A percentile compares a stretch with the other conserved stretches of the same genome.
These are phyloP conservation scores for Periphyllus acericola DNA, from an alignment of 2,888 invertebrate species.

Conservation along the genomic window DNA sequence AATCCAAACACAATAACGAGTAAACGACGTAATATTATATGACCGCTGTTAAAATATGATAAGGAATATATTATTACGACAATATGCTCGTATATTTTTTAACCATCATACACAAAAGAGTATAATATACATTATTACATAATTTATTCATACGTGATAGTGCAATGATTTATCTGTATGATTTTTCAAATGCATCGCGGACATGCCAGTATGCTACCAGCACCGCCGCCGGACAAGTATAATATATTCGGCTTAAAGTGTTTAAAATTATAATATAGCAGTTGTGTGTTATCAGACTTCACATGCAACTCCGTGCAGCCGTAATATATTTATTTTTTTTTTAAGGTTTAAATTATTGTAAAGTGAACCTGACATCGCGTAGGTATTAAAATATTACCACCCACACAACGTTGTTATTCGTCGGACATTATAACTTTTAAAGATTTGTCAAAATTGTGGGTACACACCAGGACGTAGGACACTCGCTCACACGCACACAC, in stretches of 20 bases:
- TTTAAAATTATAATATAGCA: neutral
- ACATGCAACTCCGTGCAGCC: neutral
- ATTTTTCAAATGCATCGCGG: neutral
- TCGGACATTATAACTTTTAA: neutral
- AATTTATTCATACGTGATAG: too few relatives aligned
- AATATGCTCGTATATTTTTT: too few relatives aligned
- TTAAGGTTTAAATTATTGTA: neutral
- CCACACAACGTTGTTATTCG: neutral
- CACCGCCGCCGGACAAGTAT: neutral
- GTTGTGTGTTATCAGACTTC: neutral
- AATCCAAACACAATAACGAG: too few relatives aligned
- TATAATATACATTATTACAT: too few relatives aligned
- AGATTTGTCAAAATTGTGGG: neutral
- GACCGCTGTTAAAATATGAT: too few relatives aligned
- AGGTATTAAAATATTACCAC: neutral
- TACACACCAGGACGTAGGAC: neutral
- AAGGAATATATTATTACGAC: too few relatives aligned
- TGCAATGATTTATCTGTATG: neutral
- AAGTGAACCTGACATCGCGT: neutral
- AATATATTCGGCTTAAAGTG: neutral
- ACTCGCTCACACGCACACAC: neutral
- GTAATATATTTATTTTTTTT: neutral
- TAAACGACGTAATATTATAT: too few relatives aligned
- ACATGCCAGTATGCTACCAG: conserved; percentile 3
- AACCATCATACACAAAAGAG: too few relatives aligned